Conservation (phyloP, 2,113 vertebrate species). For the cattle (Bos taurus) region ARS-UCD2.0 NC_037342.1:14202501-14203000, state of each 20-base stretch:
- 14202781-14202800: conserved; percentile 6
- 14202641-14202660: not conserved
- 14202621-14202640: not conserved
- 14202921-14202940: not conserved
- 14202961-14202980: not conserved
- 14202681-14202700: not conserved
- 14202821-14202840: not conserved
- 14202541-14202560: not conserved
- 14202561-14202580: not conserved
- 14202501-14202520: not conserved
- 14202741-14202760: not conserved
- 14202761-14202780: not conserved
- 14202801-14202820: not conserved
- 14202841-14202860: not conserved
- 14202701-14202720: not conserved
- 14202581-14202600: not conserved
- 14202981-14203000: not conserved
- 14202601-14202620: not conserved
- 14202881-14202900: not conserved
- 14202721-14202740: not conserved
- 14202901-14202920: not conserved
- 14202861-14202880: not conserved
- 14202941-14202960: not conserved
- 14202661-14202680: not conserved
- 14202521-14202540: not conserved